Conservation (phyloP, 2,888 invertebrate species). For the Norana najaformis region DNA sequence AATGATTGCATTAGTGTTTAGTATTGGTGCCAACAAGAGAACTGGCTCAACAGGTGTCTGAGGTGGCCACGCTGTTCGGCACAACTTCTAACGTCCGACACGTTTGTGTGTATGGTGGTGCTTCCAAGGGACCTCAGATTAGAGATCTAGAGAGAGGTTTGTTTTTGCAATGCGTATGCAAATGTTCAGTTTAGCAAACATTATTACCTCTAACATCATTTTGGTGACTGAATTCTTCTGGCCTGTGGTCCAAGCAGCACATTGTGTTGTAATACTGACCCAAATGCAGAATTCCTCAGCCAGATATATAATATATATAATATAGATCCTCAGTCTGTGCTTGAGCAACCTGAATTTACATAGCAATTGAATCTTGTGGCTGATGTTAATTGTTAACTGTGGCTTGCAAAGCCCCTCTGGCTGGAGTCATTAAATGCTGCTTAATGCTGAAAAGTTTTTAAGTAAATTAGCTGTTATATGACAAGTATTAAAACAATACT, state of each 20-base stretch:
- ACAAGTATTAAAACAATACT: not conserved
- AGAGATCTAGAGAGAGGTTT: conserved; percentile 63
- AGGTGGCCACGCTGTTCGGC: conserved; percentile 91
- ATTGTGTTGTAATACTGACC: not conserved
- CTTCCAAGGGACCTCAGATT: conserved; percentile 86
- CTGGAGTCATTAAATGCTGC: not conserved
- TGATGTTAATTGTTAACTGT: too few species aligned
- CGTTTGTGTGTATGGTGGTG: conserved; percentile 97
- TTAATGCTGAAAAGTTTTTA: not conserved
- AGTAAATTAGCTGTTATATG: too few species aligned
- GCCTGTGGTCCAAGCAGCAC: not conserved
- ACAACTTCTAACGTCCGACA: conserved; percentile 81
- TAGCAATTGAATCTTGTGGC: too few species aligned
- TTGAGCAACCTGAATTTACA: not conserved
- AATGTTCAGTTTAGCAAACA: not conserved
- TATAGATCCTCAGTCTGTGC: too few species aligned
- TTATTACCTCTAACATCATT: not conserved
- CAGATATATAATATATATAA: too few species aligned
- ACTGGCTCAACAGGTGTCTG: conserved; percentile 75
- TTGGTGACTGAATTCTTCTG: not conserved
- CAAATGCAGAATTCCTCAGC: too few species aligned
- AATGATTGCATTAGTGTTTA: conserved; percentile 62
- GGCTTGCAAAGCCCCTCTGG: not conserved
- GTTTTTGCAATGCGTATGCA: too few species aligned
- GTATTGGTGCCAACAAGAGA: conserved; percentile 74